Evolutionary conservation across 2,888 invertebrate species (phyloP).

Genomic region (Portevinia maculata): DNA sequence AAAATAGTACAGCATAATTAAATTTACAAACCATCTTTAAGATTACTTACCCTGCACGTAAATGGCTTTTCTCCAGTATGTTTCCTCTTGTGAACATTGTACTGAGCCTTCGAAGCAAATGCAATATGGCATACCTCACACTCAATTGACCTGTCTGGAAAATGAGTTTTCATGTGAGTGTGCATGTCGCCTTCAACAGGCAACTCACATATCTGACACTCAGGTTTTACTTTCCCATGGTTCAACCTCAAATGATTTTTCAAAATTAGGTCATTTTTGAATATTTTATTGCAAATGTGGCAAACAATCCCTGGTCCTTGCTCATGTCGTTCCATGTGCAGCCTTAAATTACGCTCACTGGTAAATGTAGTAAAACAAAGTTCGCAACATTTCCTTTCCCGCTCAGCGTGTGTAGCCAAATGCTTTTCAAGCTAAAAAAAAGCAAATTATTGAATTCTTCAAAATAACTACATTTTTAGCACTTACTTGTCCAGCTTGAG

Average conservation of each 20-base stretch:
- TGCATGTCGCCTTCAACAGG: slow-evolving; percentile 91
- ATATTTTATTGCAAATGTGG: slow-evolving; percentile 91
- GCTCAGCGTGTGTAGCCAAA: slow-evolving; percentile 86
- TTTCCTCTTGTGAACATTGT: slow-evolving; percentile 92
- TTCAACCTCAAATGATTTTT: slow-evolving; percentile 89
- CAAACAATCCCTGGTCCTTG: slow-evolving; percentile 91
- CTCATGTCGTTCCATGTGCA: slow-evolving; percentile 88
- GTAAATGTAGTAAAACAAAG: slow-evolving; percentile 89
- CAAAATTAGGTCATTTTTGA: slow-evolving; percentile 89
- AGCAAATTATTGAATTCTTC: background rate
- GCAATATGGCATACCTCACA: slow-evolving; percentile 91
- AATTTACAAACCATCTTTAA: background rate
- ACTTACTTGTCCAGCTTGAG: slow-evolving; percentile 88
- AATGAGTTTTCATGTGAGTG: slow-evolving; percentile 90
- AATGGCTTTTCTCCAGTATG: slow-evolving; percentile 94
- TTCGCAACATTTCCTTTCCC: slow-evolving; percentile 88
- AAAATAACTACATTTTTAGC: background rate
- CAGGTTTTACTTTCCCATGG: slow-evolving; percentile 89
- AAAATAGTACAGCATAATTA: too few species aligned
- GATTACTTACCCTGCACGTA: slow-evolving; percentile 87
- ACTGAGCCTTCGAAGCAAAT: slow-evolving; percentile 92
- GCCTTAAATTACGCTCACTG: slow-evolving; percentile 85
- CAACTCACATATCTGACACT: slow-evolving; percentile 92
- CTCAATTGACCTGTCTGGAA: slow-evolving; percentile 88
- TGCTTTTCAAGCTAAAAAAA: slow-evolving; percentile 85